Evolutionary conservation across 2,888 invertebrate genomes (phyloP).

Genomic region (Amiota minor): DNA sequence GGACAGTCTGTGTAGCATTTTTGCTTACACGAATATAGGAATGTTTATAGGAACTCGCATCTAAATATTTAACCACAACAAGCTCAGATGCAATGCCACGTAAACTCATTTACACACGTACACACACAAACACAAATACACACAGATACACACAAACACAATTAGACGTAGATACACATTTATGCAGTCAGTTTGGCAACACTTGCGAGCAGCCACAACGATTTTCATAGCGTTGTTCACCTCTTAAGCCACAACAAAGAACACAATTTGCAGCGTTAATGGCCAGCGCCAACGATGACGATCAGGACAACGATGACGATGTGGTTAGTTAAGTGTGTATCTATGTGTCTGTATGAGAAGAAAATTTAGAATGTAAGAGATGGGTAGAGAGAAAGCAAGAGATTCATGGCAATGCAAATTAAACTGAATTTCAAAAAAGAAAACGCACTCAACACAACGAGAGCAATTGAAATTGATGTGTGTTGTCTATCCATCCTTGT

Average conservation of each 20-base stretch:
- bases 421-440: too few species aligned
- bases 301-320: neutral
- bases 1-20: too few species aligned
- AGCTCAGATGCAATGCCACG: neutral
- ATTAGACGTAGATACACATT: too few species aligned
- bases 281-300: slow-evolving; percentile 5
- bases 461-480: slow-evolving; percentile 8
- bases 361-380: slow-evolving; percentile 53
- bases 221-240: slow-evolving; percentile 16
- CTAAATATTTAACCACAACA: slow-evolving; percentile 9
- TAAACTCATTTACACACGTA: slow-evolving; percentile 11
- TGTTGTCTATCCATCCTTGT: neutral
- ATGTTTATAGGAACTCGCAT: neutral
- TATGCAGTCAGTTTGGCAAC: slow-evolving; percentile 20
- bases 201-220: slow-evolving; percentile 19
- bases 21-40: neutral
- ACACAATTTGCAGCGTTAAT: slow-evolving; percentile 66
- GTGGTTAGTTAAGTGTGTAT: slow-evolving; percentile 5
- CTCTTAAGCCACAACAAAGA: slow-evolving; percentile 59
- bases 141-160: neutral
- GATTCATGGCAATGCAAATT: neutral
- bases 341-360: neutral
- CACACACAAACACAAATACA: neutral
- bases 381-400: neutral
- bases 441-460: too few species aligned